Conservation (phyloP, 2,113 vertebrate species). For the Xerus inauris region DNA sequence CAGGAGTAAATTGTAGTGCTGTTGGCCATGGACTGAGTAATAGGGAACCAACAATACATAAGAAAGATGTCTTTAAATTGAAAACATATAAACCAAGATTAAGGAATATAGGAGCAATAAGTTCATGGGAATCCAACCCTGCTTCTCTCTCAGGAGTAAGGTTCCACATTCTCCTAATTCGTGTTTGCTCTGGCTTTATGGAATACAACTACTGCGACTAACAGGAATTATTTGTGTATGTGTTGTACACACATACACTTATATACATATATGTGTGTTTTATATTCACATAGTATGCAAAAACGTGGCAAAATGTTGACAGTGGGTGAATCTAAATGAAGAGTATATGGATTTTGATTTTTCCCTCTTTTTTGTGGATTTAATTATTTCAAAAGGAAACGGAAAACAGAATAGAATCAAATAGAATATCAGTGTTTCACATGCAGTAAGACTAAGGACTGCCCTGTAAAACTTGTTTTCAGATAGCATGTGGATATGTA, state of each 20-base stretch:
- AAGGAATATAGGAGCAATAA: background rate
- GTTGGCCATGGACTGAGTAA: background rate
- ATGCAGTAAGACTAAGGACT: background rate
- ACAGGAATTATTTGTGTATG: background rate
- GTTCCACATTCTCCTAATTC: background rate
- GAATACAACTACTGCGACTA: background rate
- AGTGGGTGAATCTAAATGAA: background rate
- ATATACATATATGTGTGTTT: background rate
- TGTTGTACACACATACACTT: background rate
- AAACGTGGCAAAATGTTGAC: background rate
- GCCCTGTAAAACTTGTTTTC: background rate
- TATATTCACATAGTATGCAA: background rate
- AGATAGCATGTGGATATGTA: background rate
- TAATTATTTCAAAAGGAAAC: constrained; percentile 18
- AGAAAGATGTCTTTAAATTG: background rate
- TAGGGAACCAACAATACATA: background rate
- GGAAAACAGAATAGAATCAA: background rate
- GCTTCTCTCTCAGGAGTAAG: background rate
- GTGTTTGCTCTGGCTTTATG: background rate
- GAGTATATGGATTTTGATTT: background rate
- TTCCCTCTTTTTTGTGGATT: background rate
- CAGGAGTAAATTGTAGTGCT: background rate
- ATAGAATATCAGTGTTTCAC: background rate
- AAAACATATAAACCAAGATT: background rate
- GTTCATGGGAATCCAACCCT: background rate